Evolutionary conservation across 2,797 vertebrate genomes (phyloP).

Genomic region (Philypnodon macrostomus): DNA sequence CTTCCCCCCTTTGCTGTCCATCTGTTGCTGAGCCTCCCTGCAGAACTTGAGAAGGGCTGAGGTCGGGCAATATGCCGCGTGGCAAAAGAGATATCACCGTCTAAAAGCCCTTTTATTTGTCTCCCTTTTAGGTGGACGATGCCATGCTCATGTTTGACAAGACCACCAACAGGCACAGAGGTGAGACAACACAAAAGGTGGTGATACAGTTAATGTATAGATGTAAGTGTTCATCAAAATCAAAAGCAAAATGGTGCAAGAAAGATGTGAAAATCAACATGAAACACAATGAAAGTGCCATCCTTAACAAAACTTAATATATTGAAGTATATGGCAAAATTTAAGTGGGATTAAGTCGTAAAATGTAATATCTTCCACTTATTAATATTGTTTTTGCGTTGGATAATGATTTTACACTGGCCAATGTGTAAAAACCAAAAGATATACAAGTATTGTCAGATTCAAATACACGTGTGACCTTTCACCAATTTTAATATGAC

Average conservation of each 20-base stretch:
- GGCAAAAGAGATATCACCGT: conserved; percentile 32
- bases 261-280: too few species aligned
- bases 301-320: too few species aligned
- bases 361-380: too few species aligned
- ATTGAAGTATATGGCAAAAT: too few species aligned
- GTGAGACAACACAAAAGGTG: conserved; percentile 76
- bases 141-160: conserved; percentile 99
- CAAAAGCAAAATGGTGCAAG: conserved; percentile 1
- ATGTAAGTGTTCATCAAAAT: too few species aligned
- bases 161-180: conserved; percentile 98
- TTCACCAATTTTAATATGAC: conserved; percentile 1
- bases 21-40: conserved; percentile 72
- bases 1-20: conserved; percentile 59
- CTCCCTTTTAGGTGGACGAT: conserved; percentile 88
- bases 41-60: conserved; percentile 77
- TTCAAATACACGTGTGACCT: neutral
- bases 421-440: too few species aligned
- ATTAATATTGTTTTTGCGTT: too few species aligned
- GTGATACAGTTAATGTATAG: too few species aligned
- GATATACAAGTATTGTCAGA: too few species aligned
- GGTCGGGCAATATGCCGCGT: conserved; percentile 70
- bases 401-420: too few species aligned
- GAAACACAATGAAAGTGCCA: too few species aligned
- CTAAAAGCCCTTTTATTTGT: conserved; percentile 60
- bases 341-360: too few species aligned